A percentile compares a stretch with the other conserved stretches of the same genome.
Evolutionary conservation across 2,888 invertebrate species (phyloP).

Genomic region (Anaspis maculata): DNA sequence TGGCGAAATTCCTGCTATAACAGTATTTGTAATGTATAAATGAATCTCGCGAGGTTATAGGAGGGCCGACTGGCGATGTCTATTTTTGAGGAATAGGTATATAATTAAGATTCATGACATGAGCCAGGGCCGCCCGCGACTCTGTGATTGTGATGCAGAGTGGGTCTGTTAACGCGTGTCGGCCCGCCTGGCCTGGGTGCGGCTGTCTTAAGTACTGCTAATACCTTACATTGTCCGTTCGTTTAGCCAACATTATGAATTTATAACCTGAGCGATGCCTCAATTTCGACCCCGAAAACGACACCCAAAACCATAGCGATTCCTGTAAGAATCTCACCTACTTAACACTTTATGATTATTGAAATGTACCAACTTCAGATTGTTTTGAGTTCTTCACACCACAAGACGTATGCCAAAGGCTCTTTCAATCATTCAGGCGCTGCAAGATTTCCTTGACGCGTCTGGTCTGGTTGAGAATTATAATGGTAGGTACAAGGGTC

Average conservation of each 20-base stretch:
- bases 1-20: slow-evolving; percentile 10
- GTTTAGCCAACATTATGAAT: slow-evolving; percentile 16
- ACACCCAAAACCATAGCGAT: no score
- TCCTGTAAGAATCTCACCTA: no score
- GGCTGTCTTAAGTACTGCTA: slow-evolving; percentile 32
- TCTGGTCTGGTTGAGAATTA: no score
- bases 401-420: no score
- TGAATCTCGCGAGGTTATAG: slow-evolving; percentile 11
- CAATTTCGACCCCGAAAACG: slow-evolving; percentile 2
- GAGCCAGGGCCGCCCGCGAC: slow-evolving; percentile 32
- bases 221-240: slow-evolving; percentile 26
- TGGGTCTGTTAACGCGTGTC: slow-evolving; percentile 36
- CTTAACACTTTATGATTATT: no score
- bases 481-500: no score
- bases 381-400: no score
- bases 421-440: no score
- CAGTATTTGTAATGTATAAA: no score
- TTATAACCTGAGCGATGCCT: no score
- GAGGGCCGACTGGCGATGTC: slow-evolving; percentile 15
- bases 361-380: no score
- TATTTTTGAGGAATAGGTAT: slow-evolving; percentile 20
- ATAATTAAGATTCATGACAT: slow-evolving; percentile 31
- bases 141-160: slow-evolving; percentile 33
- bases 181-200: slow-evolving; percentile 36
- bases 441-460: no score